phyloP scores from a whole-genome alignment of 2,113 vertebrate genomes.

The Rhizomys pruinosus region DNA sequence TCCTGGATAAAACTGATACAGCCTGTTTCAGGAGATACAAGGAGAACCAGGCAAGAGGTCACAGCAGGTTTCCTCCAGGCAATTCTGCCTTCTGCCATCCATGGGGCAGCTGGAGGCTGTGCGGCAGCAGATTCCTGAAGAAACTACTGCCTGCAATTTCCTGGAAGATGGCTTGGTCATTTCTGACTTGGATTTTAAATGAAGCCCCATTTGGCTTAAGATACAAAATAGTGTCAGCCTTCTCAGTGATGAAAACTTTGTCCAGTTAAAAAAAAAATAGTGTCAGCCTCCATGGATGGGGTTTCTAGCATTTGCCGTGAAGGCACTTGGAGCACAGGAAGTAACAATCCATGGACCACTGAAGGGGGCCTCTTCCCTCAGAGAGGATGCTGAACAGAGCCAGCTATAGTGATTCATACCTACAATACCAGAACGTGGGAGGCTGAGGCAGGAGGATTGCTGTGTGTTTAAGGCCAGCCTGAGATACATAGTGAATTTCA shows the following conservation, averaged over 20 bases:
- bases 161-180: rapidly evolving
- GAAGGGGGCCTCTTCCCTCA: neutral
- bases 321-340: neutral
- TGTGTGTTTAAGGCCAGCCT: no score
- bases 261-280: no score
- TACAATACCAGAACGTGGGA: no score
- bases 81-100: rapidly evolving
- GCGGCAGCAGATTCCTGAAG: neutral
- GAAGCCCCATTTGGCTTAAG: neutral
- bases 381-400: neutral
- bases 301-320: neutral
- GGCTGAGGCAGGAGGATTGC: no score
- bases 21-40: neutral
- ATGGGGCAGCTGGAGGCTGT: no score
- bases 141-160: neutral
- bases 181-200: neutral
- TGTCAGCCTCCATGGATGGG: no score
- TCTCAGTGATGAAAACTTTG: no score
- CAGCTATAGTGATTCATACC: no score
- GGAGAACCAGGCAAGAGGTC: neutral
- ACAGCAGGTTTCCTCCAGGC: neutral
- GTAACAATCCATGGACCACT: neutral
- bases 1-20: neutral
- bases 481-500: no score
- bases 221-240: neutral